These are phyloP conservation scores for Galerucella nymphaeae DNA, from an alignment of 2,888 invertebrate species.

Conservation along the genomic window DNA sequence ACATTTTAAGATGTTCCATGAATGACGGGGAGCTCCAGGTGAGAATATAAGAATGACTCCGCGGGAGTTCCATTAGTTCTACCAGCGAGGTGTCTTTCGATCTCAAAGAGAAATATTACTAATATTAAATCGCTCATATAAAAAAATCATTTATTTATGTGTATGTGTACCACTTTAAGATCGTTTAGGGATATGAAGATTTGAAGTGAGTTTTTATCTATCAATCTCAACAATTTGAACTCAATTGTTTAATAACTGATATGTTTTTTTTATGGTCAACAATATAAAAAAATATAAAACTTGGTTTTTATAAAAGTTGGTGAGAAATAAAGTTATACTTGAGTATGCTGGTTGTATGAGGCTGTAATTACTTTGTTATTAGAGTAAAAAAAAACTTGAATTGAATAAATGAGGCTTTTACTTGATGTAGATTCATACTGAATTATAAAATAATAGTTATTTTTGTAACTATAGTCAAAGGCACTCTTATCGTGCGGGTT, in stretches of 20 bases:
- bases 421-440: too few species aligned
- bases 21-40: conserved; percentile 28
- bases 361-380: too few species aligned
- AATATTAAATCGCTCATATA: conserved; percentile 20
- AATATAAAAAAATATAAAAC: not conserved
- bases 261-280: not conserved
- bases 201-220: not conserved
- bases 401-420: too few species aligned
- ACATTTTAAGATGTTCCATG: conserved; percentile 6
- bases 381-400: too few species aligned
- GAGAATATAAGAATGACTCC: conserved; percentile 29
- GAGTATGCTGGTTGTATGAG: too few species aligned
- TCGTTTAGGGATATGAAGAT: not conserved
- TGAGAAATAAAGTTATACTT: too few species aligned
- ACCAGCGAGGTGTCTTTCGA: conserved; percentile 34
- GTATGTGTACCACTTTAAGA: not conserved
- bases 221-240: not conserved
- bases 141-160: conserved; percentile 15
- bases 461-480: too few species aligned
- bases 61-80: conserved; percentile 35
- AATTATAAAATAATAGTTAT: too few species aligned
- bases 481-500: too few species aligned
- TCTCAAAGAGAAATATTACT: conserved; percentile 22
- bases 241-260: not conserved
- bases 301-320: not conserved